Evolutionary conservation across 2,797 vertebrate species (phyloP).

Genomic region (Acrossocheilus fasciatus): DNA sequence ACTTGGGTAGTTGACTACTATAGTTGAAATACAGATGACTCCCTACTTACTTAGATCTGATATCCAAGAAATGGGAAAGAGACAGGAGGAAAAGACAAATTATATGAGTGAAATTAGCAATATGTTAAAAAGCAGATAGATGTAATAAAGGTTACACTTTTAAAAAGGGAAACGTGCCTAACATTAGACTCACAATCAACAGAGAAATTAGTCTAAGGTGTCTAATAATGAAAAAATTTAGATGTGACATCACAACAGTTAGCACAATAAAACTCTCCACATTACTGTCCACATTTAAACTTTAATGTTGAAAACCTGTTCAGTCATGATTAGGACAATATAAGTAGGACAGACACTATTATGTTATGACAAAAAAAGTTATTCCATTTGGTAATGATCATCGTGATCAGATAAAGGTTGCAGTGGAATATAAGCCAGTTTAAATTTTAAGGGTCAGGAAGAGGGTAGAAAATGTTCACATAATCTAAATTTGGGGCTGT

Average conservation of each 20-base stretch:
- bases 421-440: background rate
- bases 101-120: background rate
- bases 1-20: background rate
- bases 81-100: constrained; percentile 62
- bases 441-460: background rate
- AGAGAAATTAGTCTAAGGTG: background rate
- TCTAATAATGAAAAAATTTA: background rate
- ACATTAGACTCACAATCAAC: background rate
- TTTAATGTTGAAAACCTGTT: background rate
- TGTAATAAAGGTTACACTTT: background rate
- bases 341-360: background rate
- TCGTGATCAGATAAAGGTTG: background rate
- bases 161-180: background rate
- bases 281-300: background rate
- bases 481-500: no score
- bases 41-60: constrained; percentile 87
- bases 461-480: background rate
- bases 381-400: background rate
- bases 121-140: background rate
- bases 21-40: constrained; percentile 11
- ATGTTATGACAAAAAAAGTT: background rate
- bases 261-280: background rate
- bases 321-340: background rate
- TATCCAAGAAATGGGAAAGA: constrained; percentile 73
- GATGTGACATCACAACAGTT: background rate